These are phyloP conservation scores for Mastomys coucha DNA, from an alignment of 2,113 vertebrate genomes.

Conservation along the genomic window DNA sequence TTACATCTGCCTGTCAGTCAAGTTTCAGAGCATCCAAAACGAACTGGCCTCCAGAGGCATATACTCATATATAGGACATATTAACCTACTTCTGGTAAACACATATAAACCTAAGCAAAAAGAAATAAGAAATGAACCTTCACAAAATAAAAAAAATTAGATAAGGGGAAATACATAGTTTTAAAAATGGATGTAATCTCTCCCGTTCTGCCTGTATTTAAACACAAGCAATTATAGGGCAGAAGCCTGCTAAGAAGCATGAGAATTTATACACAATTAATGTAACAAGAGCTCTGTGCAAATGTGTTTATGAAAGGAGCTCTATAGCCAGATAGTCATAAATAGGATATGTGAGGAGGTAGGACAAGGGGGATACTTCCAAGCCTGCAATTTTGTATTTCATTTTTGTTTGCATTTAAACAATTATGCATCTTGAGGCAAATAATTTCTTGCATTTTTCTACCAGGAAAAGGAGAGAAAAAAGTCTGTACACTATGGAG, in stretches of 20 bases:
- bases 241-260: constrained; percentile 59
- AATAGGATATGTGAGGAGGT: neutral
- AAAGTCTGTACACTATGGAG: constrained; percentile 74
- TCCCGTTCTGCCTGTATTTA: constrained; percentile 55
- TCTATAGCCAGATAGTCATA: constrained; percentile 71
- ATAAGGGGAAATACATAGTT: neutral
- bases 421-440: constrained; percentile 79
- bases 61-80: neutral
- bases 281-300: constrained; percentile 77
- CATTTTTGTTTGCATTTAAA: constrained; percentile 80
- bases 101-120: neutral
- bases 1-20: neutral
- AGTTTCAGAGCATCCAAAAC: neutral
- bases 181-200: constrained; percentile 44
- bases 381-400: constrained; percentile 79
- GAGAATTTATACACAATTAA: constrained; percentile 74
- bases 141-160: neutral
- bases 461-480: constrained; percentile 77
- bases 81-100: neutral
- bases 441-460: constrained; percentile 79
- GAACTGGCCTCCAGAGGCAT: too few species aligned
- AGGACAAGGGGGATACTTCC: constrained; percentile 33
- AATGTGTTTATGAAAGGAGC: constrained; percentile 78
- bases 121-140: neutral
- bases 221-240: constrained; percentile 64